Base-by-base conservation (phyloP, 2,113 vertebrate genomes). In the Amblyopsis rosae region DNA sequence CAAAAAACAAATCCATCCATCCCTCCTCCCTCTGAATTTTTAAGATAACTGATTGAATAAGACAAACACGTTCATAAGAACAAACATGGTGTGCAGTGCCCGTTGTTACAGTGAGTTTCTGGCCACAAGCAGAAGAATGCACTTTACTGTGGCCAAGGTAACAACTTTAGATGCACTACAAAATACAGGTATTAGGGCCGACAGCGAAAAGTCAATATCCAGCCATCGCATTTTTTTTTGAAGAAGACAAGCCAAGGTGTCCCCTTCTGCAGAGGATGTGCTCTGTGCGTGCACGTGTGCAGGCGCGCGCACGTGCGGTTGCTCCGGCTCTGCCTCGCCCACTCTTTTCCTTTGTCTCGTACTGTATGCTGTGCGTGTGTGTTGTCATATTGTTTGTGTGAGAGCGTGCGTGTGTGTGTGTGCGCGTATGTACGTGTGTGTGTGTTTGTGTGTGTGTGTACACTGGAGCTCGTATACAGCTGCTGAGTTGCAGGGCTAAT, bases 161-260 rank as follows among this genome's bases (percentile, higher is more conserved):
- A 81, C 82, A 77, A 82, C 86, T 86, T 87, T 76, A 73, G 73
- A 81, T 90, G 86, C 84, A 77, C 75, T 87, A 87, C 85, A 77
- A 87, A 87, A 90, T 73, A 85, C 82, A 82, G 87, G 86, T 88
- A 87, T 87, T 87, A 89, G 81, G 35, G 61, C 80, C 84, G 86
- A 87, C 85, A 73, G 84, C 81, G 87, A 83, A 88, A 88, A 89
- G 86, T 89, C 90, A 87, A 89, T 90, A 89, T 82, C 81, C 86
- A 75, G 80, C 82, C 88, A 74, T 89, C 83, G 71, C 81, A 80
- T 85, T 90, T 88, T 67, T 74, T 84, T 81, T 85, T 86, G 75
- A 83, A 86, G 78, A 81, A 86, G 85, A 87, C 82, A 77, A 82
- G 79, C 68, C 79, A 85, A 81, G 80, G 83, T 86, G 80, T 79